These are phyloP conservation scores for Dryadula phaetusa DNA, from an alignment of 2,888 invertebrate species.

Conservation along the genomic window DNA sequence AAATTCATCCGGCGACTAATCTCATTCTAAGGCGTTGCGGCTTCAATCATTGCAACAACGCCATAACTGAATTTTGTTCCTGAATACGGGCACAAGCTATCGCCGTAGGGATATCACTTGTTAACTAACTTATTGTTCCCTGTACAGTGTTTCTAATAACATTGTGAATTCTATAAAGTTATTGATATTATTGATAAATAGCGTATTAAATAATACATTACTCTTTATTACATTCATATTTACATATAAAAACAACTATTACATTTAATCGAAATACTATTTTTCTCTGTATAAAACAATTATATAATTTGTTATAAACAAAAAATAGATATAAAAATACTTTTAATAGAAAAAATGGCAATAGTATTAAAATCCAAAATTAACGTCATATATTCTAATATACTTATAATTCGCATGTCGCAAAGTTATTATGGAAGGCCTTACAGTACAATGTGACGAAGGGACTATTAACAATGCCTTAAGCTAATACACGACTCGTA, in stretches of 20 bases:
- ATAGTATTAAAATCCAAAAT: not conserved
- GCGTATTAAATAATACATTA: not conserved
- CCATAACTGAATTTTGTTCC: conserved; percentile 71
- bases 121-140: conserved; percentile 36
- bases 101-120: conserved; percentile 39
- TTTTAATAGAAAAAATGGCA: no score
- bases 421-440: not conserved
- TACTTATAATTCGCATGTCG: not conserved
- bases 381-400: not conserved
- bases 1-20: conserved; percentile 60
- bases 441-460: conserved; percentile 1
- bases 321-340: no score
- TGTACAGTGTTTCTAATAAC: conserved; percentile 13
- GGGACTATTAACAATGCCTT: not conserved
- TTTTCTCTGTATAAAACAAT: no score
- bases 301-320: no score
- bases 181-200: no score
- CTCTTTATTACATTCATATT: no score
- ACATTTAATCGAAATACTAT: no score
- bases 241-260: no score
- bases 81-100: conserved; percentile 53
- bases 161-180: not conserved
- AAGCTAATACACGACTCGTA: conserved; percentile 5
- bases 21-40: conserved; percentile 70
- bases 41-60: conserved; percentile 62